Evolutionary conservation across 2,797 vertebrate genomes (phyloP).

Genomic region (Lepidocolaptes lacrymiger): DNA sequence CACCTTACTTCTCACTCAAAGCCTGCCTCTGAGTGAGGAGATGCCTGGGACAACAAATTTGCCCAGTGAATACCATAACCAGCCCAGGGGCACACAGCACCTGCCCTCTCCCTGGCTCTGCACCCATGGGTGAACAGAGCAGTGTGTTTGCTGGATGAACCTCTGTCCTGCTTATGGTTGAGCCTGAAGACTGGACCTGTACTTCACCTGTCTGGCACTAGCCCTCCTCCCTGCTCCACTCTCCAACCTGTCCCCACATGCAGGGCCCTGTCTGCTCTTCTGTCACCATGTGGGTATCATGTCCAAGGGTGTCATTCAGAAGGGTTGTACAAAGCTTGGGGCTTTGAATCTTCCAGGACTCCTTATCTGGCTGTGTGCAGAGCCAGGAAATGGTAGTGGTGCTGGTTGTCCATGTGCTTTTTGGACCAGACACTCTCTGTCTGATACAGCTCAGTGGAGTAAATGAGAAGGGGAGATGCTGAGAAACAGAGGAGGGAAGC

Average conservation of each 20-base stretch:
- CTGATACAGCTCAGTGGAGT: neutral
- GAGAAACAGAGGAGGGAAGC: neutral
- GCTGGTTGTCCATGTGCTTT: neutral
- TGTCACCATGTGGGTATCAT: rapidly evolving
- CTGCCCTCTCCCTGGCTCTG: neutral
- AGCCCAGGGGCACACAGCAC: neutral
- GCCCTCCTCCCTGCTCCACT: neutral
- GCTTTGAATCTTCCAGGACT: neutral
- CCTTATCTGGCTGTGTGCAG: neutral
- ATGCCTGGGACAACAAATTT: neutral
- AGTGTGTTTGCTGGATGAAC: neutral
- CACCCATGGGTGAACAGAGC: neutral
- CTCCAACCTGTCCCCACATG: rapidly evolving
- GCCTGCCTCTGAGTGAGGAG: no score
- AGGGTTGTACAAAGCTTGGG: neutral
- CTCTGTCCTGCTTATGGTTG: rapidly evolving
- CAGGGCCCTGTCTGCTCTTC: neutral
- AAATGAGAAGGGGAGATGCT: neutral
- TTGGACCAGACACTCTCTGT: neutral
- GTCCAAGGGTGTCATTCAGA: neutral
- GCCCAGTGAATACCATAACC: neutral
- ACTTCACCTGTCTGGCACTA: neutral
- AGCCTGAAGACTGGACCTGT: neutral
- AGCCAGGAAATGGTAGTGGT: neutral
- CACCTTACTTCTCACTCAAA: neutral